Evolutionary conservation across 2,113 vertebrate genomes (phyloP).

Genomic region (Aspiorhynchus laticeps): DNA sequence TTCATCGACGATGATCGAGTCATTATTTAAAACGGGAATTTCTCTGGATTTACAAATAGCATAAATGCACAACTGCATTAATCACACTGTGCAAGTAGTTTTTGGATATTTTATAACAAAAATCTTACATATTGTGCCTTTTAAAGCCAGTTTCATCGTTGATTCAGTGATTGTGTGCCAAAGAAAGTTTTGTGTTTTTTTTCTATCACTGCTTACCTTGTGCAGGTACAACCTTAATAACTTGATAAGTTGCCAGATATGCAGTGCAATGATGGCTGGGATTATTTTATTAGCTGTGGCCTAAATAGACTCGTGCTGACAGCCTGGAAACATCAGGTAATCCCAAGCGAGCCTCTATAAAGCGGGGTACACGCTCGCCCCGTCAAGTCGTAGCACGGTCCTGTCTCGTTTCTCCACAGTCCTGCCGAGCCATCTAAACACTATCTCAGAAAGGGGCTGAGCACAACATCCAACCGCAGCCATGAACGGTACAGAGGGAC

Average conservation of each 20-base stretch:
- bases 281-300: constrained; percentile 86
- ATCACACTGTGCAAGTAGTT: no score
- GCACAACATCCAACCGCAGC: constrained; percentile 69
- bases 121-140: no score
- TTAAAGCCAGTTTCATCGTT: no score
- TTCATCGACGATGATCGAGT: no score
- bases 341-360: constrained; percentile 84
- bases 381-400: constrained; percentile 69
- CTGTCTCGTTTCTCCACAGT: constrained; percentile 57
- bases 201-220: not conserved
- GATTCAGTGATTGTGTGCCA: not conserved
- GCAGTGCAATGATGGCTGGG: constrained; percentile 74
- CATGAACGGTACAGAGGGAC: constrained; percentile 98
- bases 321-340: constrained; percentile 77
- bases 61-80: no score
- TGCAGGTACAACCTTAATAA: constrained; percentile 79
- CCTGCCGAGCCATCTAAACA: constrained; percentile 64
- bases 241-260: constrained; percentile 84
- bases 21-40: no score
- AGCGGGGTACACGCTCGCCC: constrained; percentile 54
- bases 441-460: constrained; percentile 57
- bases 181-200: not conserved
- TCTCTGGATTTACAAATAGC: no score
- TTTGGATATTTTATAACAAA: no score
- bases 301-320: constrained; percentile 90